Evolutionary conservation across 2,888 invertebrate genomes (phyloP), one percentile per base, ranked within the genome.

Genomic region (Heliconius hortense): DNA sequence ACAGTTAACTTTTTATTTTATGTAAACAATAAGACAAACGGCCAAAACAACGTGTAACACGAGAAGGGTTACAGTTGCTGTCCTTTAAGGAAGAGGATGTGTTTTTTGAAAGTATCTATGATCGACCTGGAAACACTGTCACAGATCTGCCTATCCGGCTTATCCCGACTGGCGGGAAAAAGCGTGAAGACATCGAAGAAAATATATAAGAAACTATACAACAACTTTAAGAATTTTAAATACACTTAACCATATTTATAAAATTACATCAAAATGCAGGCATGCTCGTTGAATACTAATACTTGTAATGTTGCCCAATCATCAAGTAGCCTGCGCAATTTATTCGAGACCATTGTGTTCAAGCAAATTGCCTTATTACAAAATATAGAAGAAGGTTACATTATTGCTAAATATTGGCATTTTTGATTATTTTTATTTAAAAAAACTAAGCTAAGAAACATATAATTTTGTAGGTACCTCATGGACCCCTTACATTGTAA

Each of bases 281-380:
- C 15, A 28, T 7, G 53, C n/a, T 28, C 11, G 26, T 53, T 69
- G 68, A 53, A 69, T 69, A 53, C 31, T 53, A 56, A 69, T 69
- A 39, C 24, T 24, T 26, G 1, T 21, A 53, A 28, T 31, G 68
- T 69, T 69, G 11, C 68, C 4, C 68, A 68, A 68, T 53, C 68
- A 53, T 13, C 21, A 13, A 53, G 53, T 31, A 15, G n/a, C n/a
- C n/a, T 31, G 31, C 53, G 53, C 53, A 69, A 69, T 28, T 26
- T 28, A 24, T 43, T 35, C 48, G 28, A 48, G 68, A 48, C 28
- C 53, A 69, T 69, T 69, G 53, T 69, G 53, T n/a, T 31, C 15
- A 53, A 69, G 53, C 53, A 31, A 69, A 69, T 69, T 53, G 53
- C 48, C 48, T 68, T 68, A 48, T 43, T 68, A 68, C 48, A 48